phyloP scores from a whole-genome alignment of 2,888 invertebrate genomes.

The Stenurella melanura region DNA sequence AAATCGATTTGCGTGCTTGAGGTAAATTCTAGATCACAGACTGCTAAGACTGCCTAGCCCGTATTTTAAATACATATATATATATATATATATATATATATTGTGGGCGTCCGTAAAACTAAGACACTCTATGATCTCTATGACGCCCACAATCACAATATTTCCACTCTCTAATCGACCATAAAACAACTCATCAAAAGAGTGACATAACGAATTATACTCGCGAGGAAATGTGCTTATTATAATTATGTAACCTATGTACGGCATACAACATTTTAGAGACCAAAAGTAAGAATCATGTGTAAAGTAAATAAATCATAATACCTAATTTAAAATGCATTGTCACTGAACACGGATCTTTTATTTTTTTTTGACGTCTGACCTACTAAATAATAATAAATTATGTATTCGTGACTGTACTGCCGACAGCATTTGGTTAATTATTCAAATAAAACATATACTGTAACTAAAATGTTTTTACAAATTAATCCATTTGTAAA shows the following conservation, averaged over 20 bases:
- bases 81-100: slow-evolving; percentile 46
- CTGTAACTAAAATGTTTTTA: too few species aligned
- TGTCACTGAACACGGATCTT: neutral
- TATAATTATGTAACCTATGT: neutral
- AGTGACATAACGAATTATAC: slow-evolving; percentile 46
- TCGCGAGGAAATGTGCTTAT: slow-evolving; percentile 4
- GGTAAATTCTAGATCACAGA: slow-evolving; percentile 55
- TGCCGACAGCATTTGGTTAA: too few species aligned
- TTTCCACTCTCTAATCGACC: slow-evolving; percentile 49
- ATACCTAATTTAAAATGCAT: neutral
- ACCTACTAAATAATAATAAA: neutral
- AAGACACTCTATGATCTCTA: slow-evolving; percentile 46
- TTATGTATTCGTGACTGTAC: neutral
- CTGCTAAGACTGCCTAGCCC: slow-evolving; percentile 48
- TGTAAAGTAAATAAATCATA: slow-evolving; percentile 1
- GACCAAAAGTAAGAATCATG: neutral
- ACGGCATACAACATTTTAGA: neutral
- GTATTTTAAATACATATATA: slow-evolving; percentile 46
- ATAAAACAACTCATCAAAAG: slow-evolving; percentile 49
- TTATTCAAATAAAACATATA: too few species aligned
- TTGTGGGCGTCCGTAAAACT: slow-evolving; percentile 47
- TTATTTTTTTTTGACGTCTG: neutral
- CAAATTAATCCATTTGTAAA: too few species aligned
- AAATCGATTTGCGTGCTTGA: slow-evolving; percentile 52
- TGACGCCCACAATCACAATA: slow-evolving; percentile 47